Conservation (phyloP, 1,140 invertebrate species). For the Dufourea novaeangliae region DNA sequence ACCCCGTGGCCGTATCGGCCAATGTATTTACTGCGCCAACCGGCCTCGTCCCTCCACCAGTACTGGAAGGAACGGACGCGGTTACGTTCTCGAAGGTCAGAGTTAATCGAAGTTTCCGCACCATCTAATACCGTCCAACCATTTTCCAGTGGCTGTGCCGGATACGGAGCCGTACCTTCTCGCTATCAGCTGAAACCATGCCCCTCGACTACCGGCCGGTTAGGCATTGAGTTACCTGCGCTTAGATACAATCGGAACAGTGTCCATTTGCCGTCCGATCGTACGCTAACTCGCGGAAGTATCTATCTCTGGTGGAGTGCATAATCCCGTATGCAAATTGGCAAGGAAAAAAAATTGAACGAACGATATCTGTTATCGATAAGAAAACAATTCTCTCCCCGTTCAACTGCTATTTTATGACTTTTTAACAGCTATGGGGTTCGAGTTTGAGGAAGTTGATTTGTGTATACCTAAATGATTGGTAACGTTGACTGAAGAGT, state of each 20-base stretch:
- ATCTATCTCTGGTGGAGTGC: background rate
- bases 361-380: too few species aligned
- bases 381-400: too few species aligned
- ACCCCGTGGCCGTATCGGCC: slow-evolving; percentile 22
- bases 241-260: slow-evolving; percentile 40
- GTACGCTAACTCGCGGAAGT: background rate
- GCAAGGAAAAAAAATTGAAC: too few species aligned
- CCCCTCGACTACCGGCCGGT: background rate
- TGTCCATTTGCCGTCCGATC: slow-evolving; percentile 22
- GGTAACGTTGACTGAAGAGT: too few species aligned
- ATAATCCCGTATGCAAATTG: background rate
- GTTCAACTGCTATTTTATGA: too few species aligned
- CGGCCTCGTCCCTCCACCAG: background rate
- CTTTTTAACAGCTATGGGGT: too few species aligned
- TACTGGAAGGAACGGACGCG: slow-evolving; percentile 15
- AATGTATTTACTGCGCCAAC: slow-evolving; percentile 35
- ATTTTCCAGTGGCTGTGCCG: slow-evolving; percentile 44
- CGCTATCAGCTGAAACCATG: slow-evolving; percentile 40
- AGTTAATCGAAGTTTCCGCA: slow-evolving; percentile 60
- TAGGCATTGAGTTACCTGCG: slow-evolving; percentile 47
- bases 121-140: slow-evolving; percentile 54
- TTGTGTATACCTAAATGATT: too few species aligned
- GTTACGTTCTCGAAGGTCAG: slow-evolving; percentile 46
- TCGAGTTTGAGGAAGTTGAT: too few species aligned
- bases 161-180: slow-evolving; percentile 32